Evolutionary conservation across 30 jellyfish, hydroid and myxozoan genomes (phyloP), one percentile per base, ranked within the genome.

Genomic region (Aurelia sp.): DNA sequence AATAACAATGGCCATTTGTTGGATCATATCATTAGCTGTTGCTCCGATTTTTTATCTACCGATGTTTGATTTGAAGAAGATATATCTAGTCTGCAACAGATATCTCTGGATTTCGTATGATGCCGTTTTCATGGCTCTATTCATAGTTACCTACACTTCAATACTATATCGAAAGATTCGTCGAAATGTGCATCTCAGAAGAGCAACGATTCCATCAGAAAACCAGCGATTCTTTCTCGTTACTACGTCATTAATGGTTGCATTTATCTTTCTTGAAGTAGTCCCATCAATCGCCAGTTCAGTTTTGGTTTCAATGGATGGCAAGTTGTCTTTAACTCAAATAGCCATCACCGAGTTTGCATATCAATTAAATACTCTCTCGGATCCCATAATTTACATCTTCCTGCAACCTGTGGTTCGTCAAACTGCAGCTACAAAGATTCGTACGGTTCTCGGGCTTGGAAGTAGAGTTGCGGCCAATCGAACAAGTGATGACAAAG

Each of bases 321-420:
- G 33, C 23, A 21, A n/a, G 4, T 4, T 21, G 23, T n/a, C 23
- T 59, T 11, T 9, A 59, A 4, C 23, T 18, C 33, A 21, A n/a
- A 10, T 18, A n/a, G 69, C 33, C 11, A 44, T 44, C 55, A 59
- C 16, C 4, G 33, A n/a, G 23, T 21, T 12, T 59, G 33, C 13
- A 21, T 59, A 21, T 7, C 69, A 59, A 59, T 18, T 59, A 11
- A 59, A 59, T 13, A 21, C 13, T 4, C 69, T 59, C 69, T n/a
- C 69, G 33, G 69, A 59, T 4, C 69, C 69, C 23, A 6, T 59
- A 10, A 59, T 59, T 18, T 59, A 59, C 69, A 59, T 59, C 4
- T 59, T 59, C 69, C 69, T 59, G 33, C 37, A 7, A 59, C 69
- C 69, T 59, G 69, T n/a, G 69, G 33, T 59, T n/a, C 23, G 69